phyloP scores from a whole-genome alignment of 1,140 invertebrate genomes.

The Drosophila sproati region DNA sequence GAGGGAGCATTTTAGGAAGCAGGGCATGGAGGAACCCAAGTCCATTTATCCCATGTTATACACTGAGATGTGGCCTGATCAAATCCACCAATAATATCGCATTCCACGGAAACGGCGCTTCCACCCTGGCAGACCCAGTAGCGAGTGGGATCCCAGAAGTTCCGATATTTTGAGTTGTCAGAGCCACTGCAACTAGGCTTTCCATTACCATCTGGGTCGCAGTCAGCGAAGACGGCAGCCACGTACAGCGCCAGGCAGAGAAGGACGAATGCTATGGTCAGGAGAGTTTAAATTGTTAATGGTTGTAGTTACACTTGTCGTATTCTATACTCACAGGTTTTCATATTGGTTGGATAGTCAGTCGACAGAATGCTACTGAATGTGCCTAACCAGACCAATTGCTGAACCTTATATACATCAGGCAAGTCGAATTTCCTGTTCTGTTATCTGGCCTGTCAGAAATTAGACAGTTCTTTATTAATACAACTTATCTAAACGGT shows the following conservation, averaged over 20 bases:
- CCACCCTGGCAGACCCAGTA: conserved; percentile 36
- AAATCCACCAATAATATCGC: neutral
- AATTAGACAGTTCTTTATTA: neutral
- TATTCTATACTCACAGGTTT: conserved; percentile 47
- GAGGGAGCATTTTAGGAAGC: neutral
- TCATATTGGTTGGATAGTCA: conserved; percentile 45
- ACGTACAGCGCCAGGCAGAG: conserved; percentile 37
- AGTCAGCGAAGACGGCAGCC: conserved; percentile 18
- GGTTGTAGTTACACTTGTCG: neutral
- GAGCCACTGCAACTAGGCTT: conserved; percentile 30
- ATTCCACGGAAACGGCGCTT: neutral
- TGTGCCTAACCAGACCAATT: conserved; percentile 36
- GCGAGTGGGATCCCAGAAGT: conserved; percentile 59
- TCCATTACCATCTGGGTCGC: conserved; percentile 36
- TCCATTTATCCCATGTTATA: neutral
- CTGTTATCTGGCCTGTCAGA: conserved; percentile 16
- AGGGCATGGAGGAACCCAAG: conserved; percentile 31
- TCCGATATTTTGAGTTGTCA: conserved; percentile 8
- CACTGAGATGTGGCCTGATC: neutral
- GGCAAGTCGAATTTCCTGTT: neutral
- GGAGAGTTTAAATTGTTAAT: neutral
- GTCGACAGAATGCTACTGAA: conserved; percentile 27
- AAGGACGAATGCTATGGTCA: conserved; percentile 35
- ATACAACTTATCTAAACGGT: neutral
- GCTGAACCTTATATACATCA: conserved; percentile 49